Percentiles rank a stretch among this genome's conserved stretches.
Conservation (phyloP, 2,888 invertebrate genomes). For the Hemicrepidius hirtus region DNA sequence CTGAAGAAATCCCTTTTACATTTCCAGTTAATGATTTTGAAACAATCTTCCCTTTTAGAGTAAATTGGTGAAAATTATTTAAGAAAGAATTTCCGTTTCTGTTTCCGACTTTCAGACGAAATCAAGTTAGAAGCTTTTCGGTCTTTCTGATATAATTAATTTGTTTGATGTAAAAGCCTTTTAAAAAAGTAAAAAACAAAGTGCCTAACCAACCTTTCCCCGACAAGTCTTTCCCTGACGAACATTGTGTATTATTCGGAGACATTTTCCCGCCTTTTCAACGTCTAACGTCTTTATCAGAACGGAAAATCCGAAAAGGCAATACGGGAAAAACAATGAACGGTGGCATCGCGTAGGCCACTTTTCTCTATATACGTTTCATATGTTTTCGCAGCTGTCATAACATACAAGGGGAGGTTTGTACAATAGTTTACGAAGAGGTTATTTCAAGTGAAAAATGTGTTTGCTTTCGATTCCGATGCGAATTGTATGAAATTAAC, state of each 20-base stretch:
- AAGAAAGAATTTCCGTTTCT: too few species aligned
- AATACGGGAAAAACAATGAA: constrained; percentile 49
- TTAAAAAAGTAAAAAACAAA: constrained; percentile 34
- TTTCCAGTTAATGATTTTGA: background rate
- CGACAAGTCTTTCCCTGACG: constrained; percentile 26
- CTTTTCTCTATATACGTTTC: constrained; percentile 52
- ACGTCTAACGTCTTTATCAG: constrained; percentile 40
- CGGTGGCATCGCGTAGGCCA: constrained; percentile 55
- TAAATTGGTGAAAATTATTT: background rate
- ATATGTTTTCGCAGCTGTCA: constrained; percentile 60
- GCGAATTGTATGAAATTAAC: constrained; percentile 59
- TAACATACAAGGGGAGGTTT: constrained; percentile 55
- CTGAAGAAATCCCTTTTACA: too few species aligned
- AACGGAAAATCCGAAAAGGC: constrained; percentile 25
- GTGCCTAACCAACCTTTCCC: constrained; percentile 13
- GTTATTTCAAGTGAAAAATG: constrained; percentile 61
- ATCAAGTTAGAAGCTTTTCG: constrained; percentile 14
- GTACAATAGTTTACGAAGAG: constrained; percentile 62
- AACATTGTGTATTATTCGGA: constrained; percentile 33
- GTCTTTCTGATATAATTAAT: constrained; percentile 18
- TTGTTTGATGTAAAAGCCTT: constrained; percentile 35
- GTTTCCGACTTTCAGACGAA: background rate
- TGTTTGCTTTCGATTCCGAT: constrained; percentile 58
- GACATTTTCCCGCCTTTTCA: constrained; percentile 43
- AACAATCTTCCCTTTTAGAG: background rate